Conservation (phyloP, 2,113 vertebrate species). For the Oplegnathus fasciatus region DNA sequence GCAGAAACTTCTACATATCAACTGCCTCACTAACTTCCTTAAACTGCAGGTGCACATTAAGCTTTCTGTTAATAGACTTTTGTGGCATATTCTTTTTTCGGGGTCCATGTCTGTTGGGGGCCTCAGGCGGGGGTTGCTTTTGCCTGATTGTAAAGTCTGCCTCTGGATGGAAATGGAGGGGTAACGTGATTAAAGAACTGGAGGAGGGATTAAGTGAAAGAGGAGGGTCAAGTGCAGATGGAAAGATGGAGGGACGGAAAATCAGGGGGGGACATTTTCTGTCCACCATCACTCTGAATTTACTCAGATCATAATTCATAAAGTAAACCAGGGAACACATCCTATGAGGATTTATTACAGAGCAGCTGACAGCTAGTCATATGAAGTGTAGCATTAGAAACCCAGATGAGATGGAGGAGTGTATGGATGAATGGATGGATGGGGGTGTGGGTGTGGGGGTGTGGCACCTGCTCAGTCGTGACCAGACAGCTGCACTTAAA, state of each 20-base stretch:
- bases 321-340: not conserved
- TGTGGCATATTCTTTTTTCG: not conserved
- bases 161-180: not conserved
- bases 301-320: not conserved
- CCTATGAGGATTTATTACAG: not conserved
- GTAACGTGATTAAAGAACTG: not conserved
- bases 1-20: not conserved
- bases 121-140: not conserved
- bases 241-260: not conserved
- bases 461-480: conserved; percentile 70
- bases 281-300: not conserved
- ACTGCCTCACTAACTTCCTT: not conserved
- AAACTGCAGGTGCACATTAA: not conserved
- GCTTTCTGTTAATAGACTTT: not conserved
- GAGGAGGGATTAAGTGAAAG: not conserved
- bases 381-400: not conserved
- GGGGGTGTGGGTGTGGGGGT: not conserved
- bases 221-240: not conserved
- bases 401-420: not conserved
- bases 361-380: not conserved
- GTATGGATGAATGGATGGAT: not conserved
- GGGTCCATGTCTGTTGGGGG: not conserved
- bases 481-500: conserved; percentile 69
- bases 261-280: not conserved
- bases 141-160: not conserved